Evolutionary conservation across 2,888 invertebrate genomes (phyloP).

Genomic region (Nemotelus nigrinus): DNA sequence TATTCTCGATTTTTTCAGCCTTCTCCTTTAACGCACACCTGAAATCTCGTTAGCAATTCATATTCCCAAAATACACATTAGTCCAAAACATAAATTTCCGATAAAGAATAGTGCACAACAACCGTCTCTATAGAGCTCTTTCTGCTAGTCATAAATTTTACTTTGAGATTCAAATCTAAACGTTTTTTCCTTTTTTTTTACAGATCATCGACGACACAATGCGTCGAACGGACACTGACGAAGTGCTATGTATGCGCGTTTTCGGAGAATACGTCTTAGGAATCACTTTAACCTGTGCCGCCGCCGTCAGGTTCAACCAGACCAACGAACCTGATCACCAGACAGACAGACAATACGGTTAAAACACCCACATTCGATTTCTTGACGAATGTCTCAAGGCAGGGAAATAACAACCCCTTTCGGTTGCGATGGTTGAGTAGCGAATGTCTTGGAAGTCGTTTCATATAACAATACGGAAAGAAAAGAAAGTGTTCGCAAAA

Average conservation of each 20-base stretch:
- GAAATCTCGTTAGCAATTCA: constrained; percentile 40
- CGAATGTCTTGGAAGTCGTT: constrained; percentile 10
- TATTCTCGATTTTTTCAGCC: background rate
- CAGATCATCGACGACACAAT: no score
- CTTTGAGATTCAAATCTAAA: constrained; percentile 29
- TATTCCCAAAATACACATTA: background rate
- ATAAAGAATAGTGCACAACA: background rate
- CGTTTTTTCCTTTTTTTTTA: background rate
- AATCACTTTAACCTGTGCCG: constrained; percentile 22
- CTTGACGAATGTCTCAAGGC: no score
- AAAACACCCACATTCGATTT: no score
- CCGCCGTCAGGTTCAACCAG: no score
- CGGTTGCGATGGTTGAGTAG: background rate
- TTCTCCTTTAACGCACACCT: constrained; percentile 7
- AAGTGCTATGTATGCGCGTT: constrained; percentile 2
- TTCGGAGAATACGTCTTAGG: constrained; percentile 18
- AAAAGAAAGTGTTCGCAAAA: background rate
- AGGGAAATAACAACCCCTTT: no score
- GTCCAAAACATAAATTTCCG: background rate
- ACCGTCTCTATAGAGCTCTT: background rate
- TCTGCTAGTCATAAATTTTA: constrained; percentile 20
- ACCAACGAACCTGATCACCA: no score
- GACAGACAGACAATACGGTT: no score
- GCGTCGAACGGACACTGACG: background rate
- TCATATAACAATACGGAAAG: no score